phyloP scores from a whole-genome alignment of 2,888 invertebrate species.

The Neoitamus cyanurus region DNA sequence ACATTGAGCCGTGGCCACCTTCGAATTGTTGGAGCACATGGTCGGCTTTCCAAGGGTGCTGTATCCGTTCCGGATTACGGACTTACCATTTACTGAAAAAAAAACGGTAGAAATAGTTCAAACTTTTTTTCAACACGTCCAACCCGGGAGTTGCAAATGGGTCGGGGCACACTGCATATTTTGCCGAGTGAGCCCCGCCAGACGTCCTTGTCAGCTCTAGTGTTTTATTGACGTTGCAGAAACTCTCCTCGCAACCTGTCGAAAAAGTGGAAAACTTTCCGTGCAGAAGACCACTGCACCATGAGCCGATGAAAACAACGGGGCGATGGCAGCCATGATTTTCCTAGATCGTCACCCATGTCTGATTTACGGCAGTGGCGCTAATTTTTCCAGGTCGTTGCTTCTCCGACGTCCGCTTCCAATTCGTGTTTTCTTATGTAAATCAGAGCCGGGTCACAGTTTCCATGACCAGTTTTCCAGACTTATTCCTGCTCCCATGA shows the following conservation, averaged over 20 bases:
- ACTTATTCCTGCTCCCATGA: neutral
- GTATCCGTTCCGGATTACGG: constrained; percentile 5
- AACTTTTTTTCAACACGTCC: constrained; percentile 1
- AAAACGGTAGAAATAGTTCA: neutral
- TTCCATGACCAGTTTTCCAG: no score
- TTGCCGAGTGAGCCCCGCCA: neutral
- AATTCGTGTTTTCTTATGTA: constrained; percentile 23
- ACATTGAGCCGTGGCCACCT: neutral
- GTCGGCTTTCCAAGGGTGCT: neutral
- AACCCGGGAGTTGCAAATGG: neutral
- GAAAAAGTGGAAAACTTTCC: constrained; percentile 19
- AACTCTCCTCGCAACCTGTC: neutral
- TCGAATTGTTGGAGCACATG: neutral
- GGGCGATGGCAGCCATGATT: neutral
- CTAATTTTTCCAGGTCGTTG: neutral
- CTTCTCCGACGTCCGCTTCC: neutral
- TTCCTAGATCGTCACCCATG: neutral
- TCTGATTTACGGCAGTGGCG: constrained; percentile 8
- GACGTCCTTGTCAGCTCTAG: neutral
- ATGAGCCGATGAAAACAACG: neutral
- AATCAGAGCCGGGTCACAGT: constrained; percentile 23
- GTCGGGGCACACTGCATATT: neutral
- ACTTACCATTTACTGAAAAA: neutral
- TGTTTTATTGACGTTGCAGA: constrained; percentile 32
- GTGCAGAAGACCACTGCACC: neutral